A percentile compares a stretch with the other conserved stretches of the same genome.
phyloP scores from a whole-genome alignment of 2,888 invertebrate species.

The Drosophila greeni region DNA sequence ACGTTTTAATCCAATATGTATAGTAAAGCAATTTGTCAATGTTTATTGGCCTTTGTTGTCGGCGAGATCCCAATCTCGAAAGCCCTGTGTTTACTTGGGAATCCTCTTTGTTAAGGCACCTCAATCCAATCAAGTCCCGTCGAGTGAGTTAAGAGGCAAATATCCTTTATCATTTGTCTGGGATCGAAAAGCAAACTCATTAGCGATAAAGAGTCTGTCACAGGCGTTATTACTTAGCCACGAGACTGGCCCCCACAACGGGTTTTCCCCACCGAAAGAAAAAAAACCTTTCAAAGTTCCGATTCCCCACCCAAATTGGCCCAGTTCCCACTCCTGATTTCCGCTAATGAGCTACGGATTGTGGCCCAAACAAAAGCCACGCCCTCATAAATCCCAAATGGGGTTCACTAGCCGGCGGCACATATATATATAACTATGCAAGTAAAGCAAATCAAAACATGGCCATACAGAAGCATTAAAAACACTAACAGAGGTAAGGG shows the following conservation, averaged over 20 bases:
- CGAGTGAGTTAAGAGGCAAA: conserved; percentile 9
- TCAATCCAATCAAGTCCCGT: conserved; percentile 2
- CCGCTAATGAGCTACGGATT: conserved; percentile 40
- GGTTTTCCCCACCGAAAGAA: conserved; percentile 10
- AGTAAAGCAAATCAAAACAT: conserved; percentile 56
- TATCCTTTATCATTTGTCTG: conserved; percentile 20
- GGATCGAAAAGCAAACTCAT: conserved; percentile 31
- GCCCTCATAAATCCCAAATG: conserved; percentile 4
- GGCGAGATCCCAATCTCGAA: conserved; percentile 13
- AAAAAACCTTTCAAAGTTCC: conserved; percentile 33
- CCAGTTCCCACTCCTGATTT: conserved; percentile 28
- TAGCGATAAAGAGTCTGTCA: conserved; percentile 30
- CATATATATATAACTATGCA: background rate
- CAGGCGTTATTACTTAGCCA: conserved; percentile 33
- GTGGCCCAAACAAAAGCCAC: conserved; percentile 22
- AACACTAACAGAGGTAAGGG: conserved; percentile 45
- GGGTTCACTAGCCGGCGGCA: conserved; percentile 38
- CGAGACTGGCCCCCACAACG: conserved; percentile 20
- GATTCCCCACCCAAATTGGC: conserved; percentile 8
- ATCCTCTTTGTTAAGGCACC: conserved; percentile 4
- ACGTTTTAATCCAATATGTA: conserved; percentile 1
- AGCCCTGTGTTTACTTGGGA: conserved; percentile 15
- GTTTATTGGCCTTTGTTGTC: conserved; percentile 21
- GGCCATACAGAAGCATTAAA: conserved; percentile 54
- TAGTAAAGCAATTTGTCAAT: conserved; percentile 22